A percentile compares a stretch with the other conserved stretches of the same genome.
These are phyloP conservation scores for Platerodrilus igneus DNA, from an alignment of 2,888 invertebrate species.

Conservation along the genomic window DNA sequence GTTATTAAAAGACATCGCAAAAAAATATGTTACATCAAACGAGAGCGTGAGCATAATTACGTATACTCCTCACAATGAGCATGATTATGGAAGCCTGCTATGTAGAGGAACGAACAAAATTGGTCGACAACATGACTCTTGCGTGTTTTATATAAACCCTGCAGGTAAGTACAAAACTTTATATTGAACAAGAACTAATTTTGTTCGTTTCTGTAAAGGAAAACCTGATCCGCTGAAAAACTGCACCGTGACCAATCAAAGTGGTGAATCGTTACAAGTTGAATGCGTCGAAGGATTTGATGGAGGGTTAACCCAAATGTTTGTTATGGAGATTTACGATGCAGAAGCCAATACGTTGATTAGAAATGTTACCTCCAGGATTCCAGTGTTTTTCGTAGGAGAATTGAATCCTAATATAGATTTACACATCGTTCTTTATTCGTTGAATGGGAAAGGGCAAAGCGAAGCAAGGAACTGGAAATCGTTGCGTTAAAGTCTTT, in stretches of 20 bases:
- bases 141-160: conserved; percentile 68
- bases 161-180: conserved; percentile 63
- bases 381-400: conserved; percentile 61
- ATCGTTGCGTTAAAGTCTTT: conserved; percentile 68
- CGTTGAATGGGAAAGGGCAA: conserved; percentile 67
- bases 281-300: conserved; percentile 73
- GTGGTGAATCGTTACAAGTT: conserved; percentile 65
- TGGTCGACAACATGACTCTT: conserved; percentile 67
- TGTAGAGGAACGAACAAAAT: conserved; percentile 73
- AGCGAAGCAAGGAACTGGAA: conserved; percentile 61
- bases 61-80: conserved; percentile 66
- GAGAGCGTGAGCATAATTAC: conserved; percentile 60
- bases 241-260: conserved; percentile 70
- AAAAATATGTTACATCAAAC: conserved; percentile 58
- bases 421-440: conserved; percentile 64
- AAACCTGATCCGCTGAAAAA: conserved; percentile 69
- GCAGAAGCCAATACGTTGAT: conserved; percentile 51
- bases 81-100: conserved; percentile 68
- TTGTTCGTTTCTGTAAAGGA: too few relatives aligned
- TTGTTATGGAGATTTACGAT: conserved; percentile 66
- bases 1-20: conserved; percentile 64
- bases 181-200: too few relatives aligned
- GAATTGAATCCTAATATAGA: conserved; percentile 64
- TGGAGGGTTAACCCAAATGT: conserved; percentile 71
- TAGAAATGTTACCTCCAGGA: conserved; percentile 54